These are phyloP conservation scores for Cynodonichthys magdalenae DNA, from an alignment of 2,797 vertebrate genomes.

Conservation along the genomic window DNA sequence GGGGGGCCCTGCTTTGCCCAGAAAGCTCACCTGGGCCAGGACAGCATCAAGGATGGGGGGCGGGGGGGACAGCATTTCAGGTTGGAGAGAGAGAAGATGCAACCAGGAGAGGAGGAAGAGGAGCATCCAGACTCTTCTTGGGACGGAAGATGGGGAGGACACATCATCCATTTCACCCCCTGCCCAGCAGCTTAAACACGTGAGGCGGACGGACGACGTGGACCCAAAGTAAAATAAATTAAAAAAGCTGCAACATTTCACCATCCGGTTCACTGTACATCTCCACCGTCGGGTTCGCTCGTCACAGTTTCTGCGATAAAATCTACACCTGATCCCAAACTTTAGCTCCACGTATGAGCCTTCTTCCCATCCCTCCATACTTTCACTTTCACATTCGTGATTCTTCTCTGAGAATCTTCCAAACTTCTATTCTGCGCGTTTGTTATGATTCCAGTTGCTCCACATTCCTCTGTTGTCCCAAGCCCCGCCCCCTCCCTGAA, in stretches of 20 bases:
- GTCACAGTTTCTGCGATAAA: constrained; percentile 49
- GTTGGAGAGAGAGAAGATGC: not conserved
- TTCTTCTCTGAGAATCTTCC: no score
- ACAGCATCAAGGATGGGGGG: not conserved
- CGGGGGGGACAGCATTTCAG: constrained; percentile 1
- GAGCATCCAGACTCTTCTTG: constrained; percentile 18
- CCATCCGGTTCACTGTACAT: constrained; percentile 50
- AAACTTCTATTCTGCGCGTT: not conserved
- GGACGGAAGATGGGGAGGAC: constrained; percentile 15
- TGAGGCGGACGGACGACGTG: constrained; percentile 24
- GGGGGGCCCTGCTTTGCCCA: constrained; percentile 23
- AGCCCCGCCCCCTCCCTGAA: constrained; percentile 24
- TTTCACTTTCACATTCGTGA: not conserved
- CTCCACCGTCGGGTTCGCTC: constrained; percentile 29
- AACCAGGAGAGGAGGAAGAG: constrained; percentile 4
- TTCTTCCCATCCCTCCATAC: constrained; percentile 20
- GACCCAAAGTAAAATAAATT: constrained; percentile 61
- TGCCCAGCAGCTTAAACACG: not conserved
- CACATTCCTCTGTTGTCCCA: constrained; percentile 7
- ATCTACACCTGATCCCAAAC: constrained; percentile 24
- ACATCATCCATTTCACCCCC: constrained; percentile 14
- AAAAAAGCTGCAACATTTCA: constrained; percentile 44
- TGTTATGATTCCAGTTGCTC: constrained; percentile 10
- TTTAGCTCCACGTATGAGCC: constrained; percentile 27
- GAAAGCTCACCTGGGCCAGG: constrained; percentile 30